phyloP scores from a whole-genome alignment of 2,797 vertebrate species.

The Nyctibius grandis region DNA sequence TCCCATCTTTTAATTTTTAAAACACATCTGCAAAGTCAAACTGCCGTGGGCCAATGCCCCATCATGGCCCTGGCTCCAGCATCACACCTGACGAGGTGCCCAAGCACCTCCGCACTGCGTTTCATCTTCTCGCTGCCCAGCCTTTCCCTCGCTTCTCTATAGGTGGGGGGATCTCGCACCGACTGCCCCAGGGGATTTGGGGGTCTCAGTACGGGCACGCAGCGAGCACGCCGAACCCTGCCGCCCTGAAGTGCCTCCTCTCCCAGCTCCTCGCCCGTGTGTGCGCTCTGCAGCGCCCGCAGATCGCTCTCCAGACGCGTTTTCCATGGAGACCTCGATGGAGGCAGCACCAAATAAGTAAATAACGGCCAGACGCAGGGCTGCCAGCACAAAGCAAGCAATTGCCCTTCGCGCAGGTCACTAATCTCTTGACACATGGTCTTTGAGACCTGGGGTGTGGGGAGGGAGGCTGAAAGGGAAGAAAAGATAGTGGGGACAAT shows the following conservation, averaged over 20 bases:
- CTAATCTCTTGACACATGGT: constrained; percentile 46
- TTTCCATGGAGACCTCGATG: neutral
- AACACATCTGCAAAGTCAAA: neutral
- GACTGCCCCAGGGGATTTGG: fast-evolving
- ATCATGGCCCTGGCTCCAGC: neutral
- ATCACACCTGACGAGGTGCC: fast-evolving
- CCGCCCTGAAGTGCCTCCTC: neutral
- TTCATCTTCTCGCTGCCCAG: neutral
- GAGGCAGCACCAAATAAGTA: constrained; percentile 15
- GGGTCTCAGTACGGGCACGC: fast-evolving
- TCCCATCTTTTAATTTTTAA: neutral
- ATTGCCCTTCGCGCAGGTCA: constrained; percentile 24
- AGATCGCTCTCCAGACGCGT: neutral
- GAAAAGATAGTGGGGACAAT: constrained; percentile 40
- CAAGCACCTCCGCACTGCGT: fast-evolving
- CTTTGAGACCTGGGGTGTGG: constrained; percentile 40
- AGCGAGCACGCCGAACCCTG: fast-evolving
- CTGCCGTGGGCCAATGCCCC: neutral
- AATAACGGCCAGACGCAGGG: neutral
- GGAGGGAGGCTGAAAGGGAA: constrained; percentile 20
- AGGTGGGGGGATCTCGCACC: neutral
- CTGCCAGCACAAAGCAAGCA: constrained; percentile 33
- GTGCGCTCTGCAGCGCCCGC: fast-evolving
- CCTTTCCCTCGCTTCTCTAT: neutral
- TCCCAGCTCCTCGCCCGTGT: fast-evolving